phyloP scores from a whole-genome alignment of 2,797 vertebrate species.

The Ptychobarbus kaznakovi region DNA sequence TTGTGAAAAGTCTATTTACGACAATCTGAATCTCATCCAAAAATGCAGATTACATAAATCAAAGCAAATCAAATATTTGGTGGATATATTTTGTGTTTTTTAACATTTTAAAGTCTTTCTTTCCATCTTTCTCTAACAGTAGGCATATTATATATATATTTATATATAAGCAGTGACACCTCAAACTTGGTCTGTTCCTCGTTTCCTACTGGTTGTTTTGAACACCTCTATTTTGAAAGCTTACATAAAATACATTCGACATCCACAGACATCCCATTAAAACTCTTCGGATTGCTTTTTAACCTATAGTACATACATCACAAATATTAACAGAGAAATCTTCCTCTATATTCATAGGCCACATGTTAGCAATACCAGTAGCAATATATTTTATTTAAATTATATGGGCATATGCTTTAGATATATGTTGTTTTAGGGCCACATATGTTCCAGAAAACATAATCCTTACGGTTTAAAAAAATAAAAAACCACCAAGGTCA shows the following conservation, averaged over 20 bases:
- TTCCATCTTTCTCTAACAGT: background rate
- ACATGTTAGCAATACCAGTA: background rate
- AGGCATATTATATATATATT: background rate
- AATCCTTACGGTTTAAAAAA: background rate
- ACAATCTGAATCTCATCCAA: constrained; percentile 58
- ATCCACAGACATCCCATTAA: background rate
- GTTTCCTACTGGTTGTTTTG: background rate
- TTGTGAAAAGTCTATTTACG: constrained; percentile 60
- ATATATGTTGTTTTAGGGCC: background rate
- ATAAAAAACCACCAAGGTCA: background rate
- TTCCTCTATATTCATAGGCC: background rate
- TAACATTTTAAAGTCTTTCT: background rate
- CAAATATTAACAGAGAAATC: background rate
- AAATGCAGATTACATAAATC: background rate
- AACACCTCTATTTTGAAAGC: background rate
- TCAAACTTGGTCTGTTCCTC: constrained; percentile 15
- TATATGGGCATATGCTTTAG: background rate
- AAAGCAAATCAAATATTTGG: background rate
- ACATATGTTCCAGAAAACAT: background rate
- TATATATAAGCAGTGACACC: background rate
- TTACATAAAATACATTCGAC: background rate
- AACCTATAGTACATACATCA: background rate
- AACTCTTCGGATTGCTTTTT: background rate
- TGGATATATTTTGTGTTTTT: background rate
- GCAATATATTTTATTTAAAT: background rate